These are phyloP conservation scores for Trichosurus vulpecula DNA, from an alignment of 2,797 vertebrate species.

Conservation along the genomic window DNA sequence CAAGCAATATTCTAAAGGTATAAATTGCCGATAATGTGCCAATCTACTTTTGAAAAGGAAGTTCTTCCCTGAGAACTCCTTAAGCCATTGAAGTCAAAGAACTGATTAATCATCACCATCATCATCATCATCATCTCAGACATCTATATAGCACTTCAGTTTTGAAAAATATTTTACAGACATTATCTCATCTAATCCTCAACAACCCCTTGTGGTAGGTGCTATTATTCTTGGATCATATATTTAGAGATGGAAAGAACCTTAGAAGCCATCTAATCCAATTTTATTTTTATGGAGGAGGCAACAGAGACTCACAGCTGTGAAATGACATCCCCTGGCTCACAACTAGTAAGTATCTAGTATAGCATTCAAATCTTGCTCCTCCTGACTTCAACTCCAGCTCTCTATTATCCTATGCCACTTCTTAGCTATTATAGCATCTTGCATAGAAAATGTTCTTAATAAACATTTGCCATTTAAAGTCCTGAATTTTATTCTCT, in stretches of 20 bases:
- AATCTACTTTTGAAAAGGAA: constrained; percentile 28
- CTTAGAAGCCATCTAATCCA: neutral
- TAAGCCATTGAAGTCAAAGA: neutral
- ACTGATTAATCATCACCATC: neutral
- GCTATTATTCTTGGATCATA: neutral
- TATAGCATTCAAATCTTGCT: neutral
- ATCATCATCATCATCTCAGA: neutral
- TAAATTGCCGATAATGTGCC: neutral
- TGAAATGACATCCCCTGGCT: neutral
- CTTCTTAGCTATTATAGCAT: neutral
- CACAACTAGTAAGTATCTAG: neutral
- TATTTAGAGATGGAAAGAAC: neutral
- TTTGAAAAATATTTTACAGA: neutral
- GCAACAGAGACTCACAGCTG: neutral
- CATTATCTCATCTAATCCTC: neutral
- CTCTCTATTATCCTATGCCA: neutral
- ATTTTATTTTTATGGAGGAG: neutral
- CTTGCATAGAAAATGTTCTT: neutral
- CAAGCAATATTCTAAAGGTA: no score
- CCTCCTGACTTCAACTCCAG: neutral
- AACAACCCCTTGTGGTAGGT: neutral
- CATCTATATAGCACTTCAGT: neutral
- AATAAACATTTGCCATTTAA: constrained; percentile 25
- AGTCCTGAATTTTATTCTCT: constrained; percentile 11
- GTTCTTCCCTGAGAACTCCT: neutral